Evolutionary conservation across 2,113 vertebrate genomes (phyloP).

Genomic region (Tragelaphus scriptus): DNA sequence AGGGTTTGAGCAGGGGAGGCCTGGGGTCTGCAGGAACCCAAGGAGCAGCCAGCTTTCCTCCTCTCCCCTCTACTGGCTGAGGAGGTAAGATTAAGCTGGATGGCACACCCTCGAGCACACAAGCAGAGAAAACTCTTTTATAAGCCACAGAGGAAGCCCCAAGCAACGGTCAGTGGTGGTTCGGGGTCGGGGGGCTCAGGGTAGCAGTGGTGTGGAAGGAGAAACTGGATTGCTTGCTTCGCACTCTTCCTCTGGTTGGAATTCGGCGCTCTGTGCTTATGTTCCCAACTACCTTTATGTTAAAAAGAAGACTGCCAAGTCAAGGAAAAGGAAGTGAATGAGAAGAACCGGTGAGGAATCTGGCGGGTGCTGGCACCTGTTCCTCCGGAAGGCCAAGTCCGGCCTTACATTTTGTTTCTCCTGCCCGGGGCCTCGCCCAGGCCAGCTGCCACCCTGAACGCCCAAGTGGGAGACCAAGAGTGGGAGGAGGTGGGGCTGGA

Average conservation of each 20-base stretch:
- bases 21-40: not conserved
- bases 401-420: not conserved
- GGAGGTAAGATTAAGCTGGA: not conserved
- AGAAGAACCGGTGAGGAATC: not conserved
- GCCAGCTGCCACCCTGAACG: not conserved
- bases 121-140: not conserved
- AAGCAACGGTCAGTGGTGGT: not conserved
- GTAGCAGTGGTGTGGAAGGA: not conserved
- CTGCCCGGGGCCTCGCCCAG: not conserved
- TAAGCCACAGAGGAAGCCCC: not conserved
- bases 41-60: not conserved
- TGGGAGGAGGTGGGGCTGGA: not conserved
- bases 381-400: not conserved
- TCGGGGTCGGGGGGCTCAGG: too few species aligned
- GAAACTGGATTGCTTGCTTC: not conserved
- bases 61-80: not conserved
- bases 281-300: not conserved
- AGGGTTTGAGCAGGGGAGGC: too few species aligned
- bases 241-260: not conserved
- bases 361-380: not conserved
- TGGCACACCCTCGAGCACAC: not conserved
- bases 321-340: not conserved
- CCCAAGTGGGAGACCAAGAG: not conserved
- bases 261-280: not conserved
- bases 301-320: not conserved